phyloP scores from a whole-genome alignment of 1,140 invertebrate genomes.

The Harlomillsia oculata region DNA sequence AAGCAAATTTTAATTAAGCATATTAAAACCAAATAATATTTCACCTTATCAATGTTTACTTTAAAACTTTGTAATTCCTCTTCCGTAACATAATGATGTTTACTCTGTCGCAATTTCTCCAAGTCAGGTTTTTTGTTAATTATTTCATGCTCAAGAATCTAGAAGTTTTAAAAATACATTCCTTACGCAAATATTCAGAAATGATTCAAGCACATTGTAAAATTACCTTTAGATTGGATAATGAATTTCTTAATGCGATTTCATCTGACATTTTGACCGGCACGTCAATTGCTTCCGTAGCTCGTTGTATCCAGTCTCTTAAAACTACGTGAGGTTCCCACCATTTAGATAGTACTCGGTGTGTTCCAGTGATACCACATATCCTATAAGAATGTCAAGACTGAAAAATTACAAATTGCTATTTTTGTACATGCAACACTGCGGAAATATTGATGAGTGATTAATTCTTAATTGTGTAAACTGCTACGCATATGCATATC shows the following conservation, averaged over 20 bases:
- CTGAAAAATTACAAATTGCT: background rate
- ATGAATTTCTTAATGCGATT: conserved; percentile 32
- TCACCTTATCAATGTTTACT: conserved; percentile 48
- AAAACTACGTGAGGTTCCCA: conserved; percentile 33
- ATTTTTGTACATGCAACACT: too few species aligned
- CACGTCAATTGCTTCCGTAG: conserved; percentile 33
- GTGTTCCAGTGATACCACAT: conserved; percentile 17
- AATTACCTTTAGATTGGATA: conserved; percentile 38
- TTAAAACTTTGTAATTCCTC: conserved; percentile 44
- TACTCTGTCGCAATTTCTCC: conserved; percentile 46
- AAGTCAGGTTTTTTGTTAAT: conserved; percentile 46
- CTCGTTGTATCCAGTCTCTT: conserved; percentile 35
- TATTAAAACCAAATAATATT: too few species aligned
- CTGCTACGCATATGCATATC: too few species aligned
- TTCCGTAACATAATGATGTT: conserved; percentile 39
- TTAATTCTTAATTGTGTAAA: too few species aligned
- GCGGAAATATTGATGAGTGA: too few species aligned
- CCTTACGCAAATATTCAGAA: background rate
- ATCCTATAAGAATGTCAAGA: conserved; percentile 38
- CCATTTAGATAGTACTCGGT: conserved; percentile 22
- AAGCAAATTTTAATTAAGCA: too few species aligned
- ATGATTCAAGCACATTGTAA: background rate
- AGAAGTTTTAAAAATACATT: background rate
- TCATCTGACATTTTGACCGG: conserved; percentile 37
- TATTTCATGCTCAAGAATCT: conserved; percentile 63